A percentile compares a stretch with the other conserved stretches of the same genome.
Evolutionary conservation across 2,888 invertebrate genomes (phyloP).

Genomic region (Diarsia brunnea): DNA sequence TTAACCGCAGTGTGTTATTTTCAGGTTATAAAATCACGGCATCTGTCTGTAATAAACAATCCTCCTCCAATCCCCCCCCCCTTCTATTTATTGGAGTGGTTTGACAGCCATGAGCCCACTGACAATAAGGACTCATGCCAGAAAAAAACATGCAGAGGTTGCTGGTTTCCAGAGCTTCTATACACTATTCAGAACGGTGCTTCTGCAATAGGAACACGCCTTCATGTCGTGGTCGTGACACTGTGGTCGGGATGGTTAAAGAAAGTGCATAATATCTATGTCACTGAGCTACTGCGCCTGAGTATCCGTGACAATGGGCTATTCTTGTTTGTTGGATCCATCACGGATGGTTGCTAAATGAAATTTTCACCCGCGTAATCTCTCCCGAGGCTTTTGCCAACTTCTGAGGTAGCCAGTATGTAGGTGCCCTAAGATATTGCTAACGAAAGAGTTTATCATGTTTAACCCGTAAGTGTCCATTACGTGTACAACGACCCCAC

Average conservation of each 20-base stretch:
- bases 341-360: background rate
- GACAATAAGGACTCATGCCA: background rate
- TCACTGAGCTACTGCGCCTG: conserved; percentile 40
- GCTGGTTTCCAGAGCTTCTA: background rate
- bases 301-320: conserved; percentile 42
- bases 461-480: conserved; percentile 22
- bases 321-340: conserved; percentile 16
- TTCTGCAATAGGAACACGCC: conserved; percentile 10
- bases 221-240: conserved; percentile 22
- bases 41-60: no score
- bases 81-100: conserved; percentile 1
- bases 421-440: conserved; percentile 5
- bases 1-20: conserved; percentile 15
- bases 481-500: conserved; percentile 20
- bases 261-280: conserved; percentile 56
- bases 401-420: background rate
- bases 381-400: background rate
- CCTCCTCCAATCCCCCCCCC: no score
- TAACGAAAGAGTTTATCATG: conserved; percentile 25
- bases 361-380: background rate
- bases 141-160: background rate
- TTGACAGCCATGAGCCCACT: background rate
- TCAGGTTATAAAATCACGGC: conserved; percentile 8
- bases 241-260: conserved; percentile 26
- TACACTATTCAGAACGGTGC: background rate